phyloP scores from a whole-genome alignment of 2,888 invertebrate species.

The Apantesis nais region DNA sequence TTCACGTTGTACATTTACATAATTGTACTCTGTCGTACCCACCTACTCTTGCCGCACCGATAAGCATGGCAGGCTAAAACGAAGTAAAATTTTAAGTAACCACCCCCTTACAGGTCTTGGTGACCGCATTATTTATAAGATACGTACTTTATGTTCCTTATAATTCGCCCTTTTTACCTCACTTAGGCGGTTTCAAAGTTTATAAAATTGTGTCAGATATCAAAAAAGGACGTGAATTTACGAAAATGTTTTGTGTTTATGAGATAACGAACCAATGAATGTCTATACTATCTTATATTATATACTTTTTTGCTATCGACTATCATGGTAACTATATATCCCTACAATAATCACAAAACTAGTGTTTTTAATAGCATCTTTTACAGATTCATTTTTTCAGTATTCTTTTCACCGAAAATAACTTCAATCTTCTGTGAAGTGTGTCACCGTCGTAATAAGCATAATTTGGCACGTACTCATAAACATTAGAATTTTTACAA shows the following conservation, averaged over 20 bases:
- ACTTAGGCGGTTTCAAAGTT: slow-evolving; percentile 42
- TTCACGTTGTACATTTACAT: slow-evolving; percentile 19
- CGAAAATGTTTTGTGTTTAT: background rate
- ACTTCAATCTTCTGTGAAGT: no score
- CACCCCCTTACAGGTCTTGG: slow-evolving; percentile 45
- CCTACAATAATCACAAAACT: background rate
- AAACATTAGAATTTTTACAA: no score
- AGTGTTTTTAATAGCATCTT: background rate
- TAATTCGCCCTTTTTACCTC: slow-evolving; percentile 54
- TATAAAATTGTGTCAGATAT: slow-evolving; percentile 26
- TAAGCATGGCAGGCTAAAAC: slow-evolving; percentile 36
- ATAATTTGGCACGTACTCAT: no score
- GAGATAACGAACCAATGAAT: background rate
- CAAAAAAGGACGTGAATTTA: slow-evolving; percentile 8
- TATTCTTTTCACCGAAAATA: no score
- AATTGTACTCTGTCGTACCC: slow-evolving; percentile 36
- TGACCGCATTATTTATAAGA: slow-evolving; percentile 65
- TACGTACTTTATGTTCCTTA: slow-evolving; percentile 57
- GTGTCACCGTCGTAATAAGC: no score
- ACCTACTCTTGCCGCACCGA: slow-evolving; percentile 36
- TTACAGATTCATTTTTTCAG: background rate
- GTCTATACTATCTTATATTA: background rate
- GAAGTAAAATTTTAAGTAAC: slow-evolving; percentile 53
- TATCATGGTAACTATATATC: background rate
- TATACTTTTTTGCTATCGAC: background rate